Percentiles rank a stretch among this genome's conserved stretches.
These are phyloP conservation scores for Caenorhabditis inopinata DNA, from an alignment of 1,140 invertebrate genomes.

Conservation along the genomic window DNA sequence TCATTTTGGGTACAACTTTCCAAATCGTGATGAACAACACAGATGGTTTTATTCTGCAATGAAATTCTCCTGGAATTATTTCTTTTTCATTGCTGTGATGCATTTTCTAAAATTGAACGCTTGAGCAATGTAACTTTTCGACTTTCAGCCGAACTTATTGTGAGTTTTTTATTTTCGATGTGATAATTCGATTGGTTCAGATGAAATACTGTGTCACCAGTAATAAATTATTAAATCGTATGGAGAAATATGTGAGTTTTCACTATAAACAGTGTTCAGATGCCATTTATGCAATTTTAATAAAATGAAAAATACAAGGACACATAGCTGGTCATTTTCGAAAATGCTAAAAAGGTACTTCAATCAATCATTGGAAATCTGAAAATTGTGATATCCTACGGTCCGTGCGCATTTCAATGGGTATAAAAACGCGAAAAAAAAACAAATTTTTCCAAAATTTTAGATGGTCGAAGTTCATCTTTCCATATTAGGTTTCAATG, in stretches of 20 bases:
- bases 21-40: not conserved
- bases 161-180: not conserved
- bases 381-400: not conserved
- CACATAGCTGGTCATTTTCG: not conserved
- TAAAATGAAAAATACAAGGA: not conserved
- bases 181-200: not conserved
- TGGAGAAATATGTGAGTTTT: not conserved
- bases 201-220: not conserved
- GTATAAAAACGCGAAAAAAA: not conserved
- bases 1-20: not conserved
- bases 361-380: slow-evolving; percentile 2
- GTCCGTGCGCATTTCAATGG: not conserved
- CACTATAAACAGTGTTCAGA: too few relatives aligned
- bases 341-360: not conserved
- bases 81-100: too few relatives aligned
- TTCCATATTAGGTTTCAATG: not conserved
- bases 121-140: not conserved
- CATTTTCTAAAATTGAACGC: too few relatives aligned
- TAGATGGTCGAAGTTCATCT: not conserved
- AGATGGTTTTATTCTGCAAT: too few relatives aligned
- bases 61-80: too few relatives aligned
- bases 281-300: not conserved
- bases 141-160: not conserved
- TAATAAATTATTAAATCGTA: not conserved
- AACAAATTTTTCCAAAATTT: not conserved